Evolutionary conservation across 2,113 vertebrate genomes (phyloP).

Genomic region (Stictonetta naevosa): DNA sequence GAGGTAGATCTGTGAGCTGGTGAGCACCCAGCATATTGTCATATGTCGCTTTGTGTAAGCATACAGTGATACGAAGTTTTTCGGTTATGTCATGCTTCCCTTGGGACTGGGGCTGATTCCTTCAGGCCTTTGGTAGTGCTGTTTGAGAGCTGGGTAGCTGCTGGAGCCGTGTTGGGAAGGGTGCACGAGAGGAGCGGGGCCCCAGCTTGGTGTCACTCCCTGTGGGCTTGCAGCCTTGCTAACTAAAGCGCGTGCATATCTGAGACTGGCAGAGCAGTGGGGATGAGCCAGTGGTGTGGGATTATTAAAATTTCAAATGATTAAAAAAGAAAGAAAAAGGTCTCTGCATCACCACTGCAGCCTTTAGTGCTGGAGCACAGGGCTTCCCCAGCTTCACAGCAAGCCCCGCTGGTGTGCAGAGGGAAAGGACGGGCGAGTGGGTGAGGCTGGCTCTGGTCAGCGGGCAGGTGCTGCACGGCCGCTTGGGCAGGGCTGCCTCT

Average conservation of each 20-base stretch:
- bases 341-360: background rate
- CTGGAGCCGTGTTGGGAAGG: background rate
- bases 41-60: accelerated
- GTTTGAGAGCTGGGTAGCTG: background rate
- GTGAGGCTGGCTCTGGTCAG: accelerated
- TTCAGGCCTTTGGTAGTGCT: background rate
- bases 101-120: background rate
- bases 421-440: background rate
- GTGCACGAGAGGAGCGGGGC: no score
- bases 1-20: background rate
- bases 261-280: background rate
- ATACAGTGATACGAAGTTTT: background rate
- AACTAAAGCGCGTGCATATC: accelerated
- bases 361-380: background rate
- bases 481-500: accelerated
- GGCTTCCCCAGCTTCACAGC: background rate
- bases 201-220: background rate
- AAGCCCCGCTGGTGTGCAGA: no score
- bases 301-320: no score
- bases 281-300: background rate
- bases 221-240: background rate
- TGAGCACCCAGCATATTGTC: background rate
- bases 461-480: accelerated
- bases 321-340: background rate
- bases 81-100: background rate